Conservation (phyloP, 2,888 invertebrate genomes). For the Spicauda simplicius region DNA sequence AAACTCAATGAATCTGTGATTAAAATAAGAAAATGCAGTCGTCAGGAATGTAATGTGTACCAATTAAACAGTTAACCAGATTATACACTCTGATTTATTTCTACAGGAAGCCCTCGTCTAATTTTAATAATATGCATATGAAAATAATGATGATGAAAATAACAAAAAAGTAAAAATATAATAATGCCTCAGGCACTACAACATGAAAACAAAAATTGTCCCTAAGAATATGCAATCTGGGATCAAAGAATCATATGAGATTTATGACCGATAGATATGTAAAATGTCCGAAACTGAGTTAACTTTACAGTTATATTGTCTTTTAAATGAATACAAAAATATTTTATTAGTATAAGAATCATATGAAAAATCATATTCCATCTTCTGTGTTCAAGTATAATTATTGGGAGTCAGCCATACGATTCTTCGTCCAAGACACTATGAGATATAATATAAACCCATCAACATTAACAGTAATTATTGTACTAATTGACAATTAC, state of each 20-base stretch:
- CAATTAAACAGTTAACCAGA: slow-evolving; percentile 74
- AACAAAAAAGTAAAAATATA: not conserved
- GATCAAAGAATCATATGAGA: too few relatives aligned
- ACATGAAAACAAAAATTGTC: slow-evolving; percentile 25
- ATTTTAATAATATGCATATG: not conserved
- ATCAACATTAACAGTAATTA: not conserved
- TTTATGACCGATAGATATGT: too few relatives aligned
- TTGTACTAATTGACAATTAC: slow-evolving; percentile 14
- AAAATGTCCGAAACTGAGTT: too few relatives aligned
- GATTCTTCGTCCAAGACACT: not conserved
- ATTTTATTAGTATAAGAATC: too few relatives aligned
- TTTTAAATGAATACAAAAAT: too few relatives aligned
- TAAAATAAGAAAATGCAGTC: slow-evolving; percentile 55
- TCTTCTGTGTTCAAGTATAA: too few relatives aligned
- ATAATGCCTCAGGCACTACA: not conserved
- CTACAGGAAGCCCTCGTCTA: slow-evolving; percentile 46
- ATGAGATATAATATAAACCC: slow-evolving; percentile 25
- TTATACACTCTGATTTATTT: slow-evolving; percentile 52
- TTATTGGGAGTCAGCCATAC: too few relatives aligned
- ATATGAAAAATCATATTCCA: too few relatives aligned
- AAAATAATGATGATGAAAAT: not conserved
- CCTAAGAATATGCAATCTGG: slow-evolving; percentile 11
- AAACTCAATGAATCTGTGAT: slow-evolving; percentile 55
- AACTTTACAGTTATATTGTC: too few relatives aligned
- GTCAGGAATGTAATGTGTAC: slow-evolving; percentile 74